phyloP scores from a whole-genome alignment of 2,888 invertebrate genomes.

The Trissonchulus latispiculum region DNA sequence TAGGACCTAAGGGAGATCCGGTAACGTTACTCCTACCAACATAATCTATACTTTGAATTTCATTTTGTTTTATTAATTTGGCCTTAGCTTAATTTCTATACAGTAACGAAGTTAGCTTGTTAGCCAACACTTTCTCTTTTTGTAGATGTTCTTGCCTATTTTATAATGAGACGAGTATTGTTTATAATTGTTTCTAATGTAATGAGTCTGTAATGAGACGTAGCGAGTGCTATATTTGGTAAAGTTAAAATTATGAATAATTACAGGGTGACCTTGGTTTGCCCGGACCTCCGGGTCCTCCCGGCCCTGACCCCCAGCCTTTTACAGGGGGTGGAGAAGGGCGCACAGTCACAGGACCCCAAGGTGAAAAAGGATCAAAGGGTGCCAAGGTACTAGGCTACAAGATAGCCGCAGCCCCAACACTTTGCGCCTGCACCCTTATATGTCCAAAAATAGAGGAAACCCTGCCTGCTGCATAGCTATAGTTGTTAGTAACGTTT shows the following conservation, averaged over 20 bases:
- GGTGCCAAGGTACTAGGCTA: conserved; percentile 37
- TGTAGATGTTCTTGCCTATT: too few species aligned
- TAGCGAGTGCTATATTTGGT: too few species aligned
- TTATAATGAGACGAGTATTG: too few species aligned
- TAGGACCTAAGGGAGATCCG: conserved; percentile 44
- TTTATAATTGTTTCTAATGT: too few species aligned
- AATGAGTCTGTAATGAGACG: too few species aligned
- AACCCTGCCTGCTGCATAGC: too few species aligned
- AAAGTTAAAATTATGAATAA: conserved; percentile 2
- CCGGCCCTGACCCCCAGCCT: conserved; percentile 23
- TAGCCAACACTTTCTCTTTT: background rate
- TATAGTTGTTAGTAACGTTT: too few species aligned
- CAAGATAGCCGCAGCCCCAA: too few species aligned
- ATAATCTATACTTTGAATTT: too few species aligned
- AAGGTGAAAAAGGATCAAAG: conserved; percentile 41
- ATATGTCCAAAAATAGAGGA: too few species aligned
- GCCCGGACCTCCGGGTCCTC: conserved; percentile 48
- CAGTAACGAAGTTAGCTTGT: background rate
- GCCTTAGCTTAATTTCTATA: background rate
- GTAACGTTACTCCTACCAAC: conserved; percentile 36
- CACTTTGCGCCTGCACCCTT: too few species aligned
- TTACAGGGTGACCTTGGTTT: conserved; percentile 49
- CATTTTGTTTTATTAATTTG: background rate
- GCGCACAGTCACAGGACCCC: conserved; percentile 33
- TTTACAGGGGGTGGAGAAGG: conserved; percentile 54